A percentile compares a stretch with the other conserved stretches of the same genome.
Evolutionary conservation across 2,888 invertebrate genomes (phyloP).

Genomic region (Mystacides longicornis): DNA sequence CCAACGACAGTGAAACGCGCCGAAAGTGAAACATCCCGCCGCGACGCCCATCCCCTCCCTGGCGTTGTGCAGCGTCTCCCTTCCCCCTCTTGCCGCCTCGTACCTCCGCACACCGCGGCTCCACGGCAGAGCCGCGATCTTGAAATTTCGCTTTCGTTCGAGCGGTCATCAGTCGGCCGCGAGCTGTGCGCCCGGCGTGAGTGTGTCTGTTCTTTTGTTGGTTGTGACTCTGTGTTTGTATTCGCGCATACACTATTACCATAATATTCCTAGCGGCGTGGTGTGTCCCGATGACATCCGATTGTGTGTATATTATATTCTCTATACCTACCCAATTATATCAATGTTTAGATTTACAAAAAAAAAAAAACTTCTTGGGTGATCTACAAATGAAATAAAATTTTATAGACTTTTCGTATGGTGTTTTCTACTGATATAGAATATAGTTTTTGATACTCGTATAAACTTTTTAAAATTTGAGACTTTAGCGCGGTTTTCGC

Average conservation of each 20-base stretch:
- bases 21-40: conserved; percentile 38
- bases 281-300: too few species aligned
- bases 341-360: not conserved
- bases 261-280: not conserved
- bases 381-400: not conserved
- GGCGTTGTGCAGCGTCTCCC: conserved; percentile 13
- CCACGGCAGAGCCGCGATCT: conserved; percentile 46
- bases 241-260: conserved; percentile 4
- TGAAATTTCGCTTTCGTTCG: conserved; percentile 66
- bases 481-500: conserved; percentile 1
- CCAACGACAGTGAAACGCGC: conserved; percentile 28
- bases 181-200: conserved; percentile 54
- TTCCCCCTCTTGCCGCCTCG: conserved; percentile 25
- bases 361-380: conserved; percentile 6
- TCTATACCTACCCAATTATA: too few species aligned
- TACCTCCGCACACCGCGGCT: conserved; percentile 34
- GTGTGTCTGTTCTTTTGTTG: conserved; percentile 36
- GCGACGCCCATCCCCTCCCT: conserved; percentile 20
- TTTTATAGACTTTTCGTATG: not conserved
- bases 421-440: conserved; percentile 1
- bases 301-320: too few species aligned
- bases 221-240: not conserved
- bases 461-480: not conserved
- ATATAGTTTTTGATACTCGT: not conserved
- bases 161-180: conserved; percentile 52